Evolutionary conservation across 2,797 vertebrate genomes (phyloP).

Genomic region (Peromyscus attwateri): DNA sequence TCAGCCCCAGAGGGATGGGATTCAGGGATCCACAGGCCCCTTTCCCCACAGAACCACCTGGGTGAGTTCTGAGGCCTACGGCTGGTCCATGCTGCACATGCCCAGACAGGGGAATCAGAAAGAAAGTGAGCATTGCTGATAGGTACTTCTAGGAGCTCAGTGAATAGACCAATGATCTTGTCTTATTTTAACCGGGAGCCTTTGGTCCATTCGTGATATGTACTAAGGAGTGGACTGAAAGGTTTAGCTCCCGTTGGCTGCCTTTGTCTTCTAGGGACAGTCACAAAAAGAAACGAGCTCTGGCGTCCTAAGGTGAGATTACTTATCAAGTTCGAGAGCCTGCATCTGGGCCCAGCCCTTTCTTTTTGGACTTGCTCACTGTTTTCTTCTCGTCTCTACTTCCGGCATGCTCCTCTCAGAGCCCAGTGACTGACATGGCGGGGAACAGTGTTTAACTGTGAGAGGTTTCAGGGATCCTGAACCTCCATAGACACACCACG

Average conservation of each 20-base stretch:
- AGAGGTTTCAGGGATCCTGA: constrained; percentile 91
- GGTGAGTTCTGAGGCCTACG: background rate
- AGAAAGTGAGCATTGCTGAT: background rate
- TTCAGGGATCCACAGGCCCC: constrained; percentile 74
- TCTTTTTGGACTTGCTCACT: background rate
- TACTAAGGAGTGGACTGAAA: background rate
- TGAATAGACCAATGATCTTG: background rate
- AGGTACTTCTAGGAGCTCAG: background rate
- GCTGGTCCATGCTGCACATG: background rate
- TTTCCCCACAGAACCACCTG: background rate
- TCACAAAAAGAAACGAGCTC: constrained; percentile 93
- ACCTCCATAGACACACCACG: constrained; percentile 88
- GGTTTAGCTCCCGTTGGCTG: background rate
- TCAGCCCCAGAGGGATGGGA: background rate
- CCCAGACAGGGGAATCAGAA: background rate
- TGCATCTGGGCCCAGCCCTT: background rate
- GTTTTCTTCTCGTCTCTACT: background rate
- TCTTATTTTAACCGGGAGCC: background rate
- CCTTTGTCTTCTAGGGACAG: constrained; percentile 89
- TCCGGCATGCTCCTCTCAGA: constrained; percentile 82
- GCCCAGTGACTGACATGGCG: constrained; percentile 94
- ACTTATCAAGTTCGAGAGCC: background rate
- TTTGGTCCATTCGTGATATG: background rate
- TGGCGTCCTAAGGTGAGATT: constrained; percentile 92
- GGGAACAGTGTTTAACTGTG: constrained; percentile 94